Base-by-base conservation (phyloP, 2,888 invertebrate genomes). In the Lydus trimaculatus region DNA sequence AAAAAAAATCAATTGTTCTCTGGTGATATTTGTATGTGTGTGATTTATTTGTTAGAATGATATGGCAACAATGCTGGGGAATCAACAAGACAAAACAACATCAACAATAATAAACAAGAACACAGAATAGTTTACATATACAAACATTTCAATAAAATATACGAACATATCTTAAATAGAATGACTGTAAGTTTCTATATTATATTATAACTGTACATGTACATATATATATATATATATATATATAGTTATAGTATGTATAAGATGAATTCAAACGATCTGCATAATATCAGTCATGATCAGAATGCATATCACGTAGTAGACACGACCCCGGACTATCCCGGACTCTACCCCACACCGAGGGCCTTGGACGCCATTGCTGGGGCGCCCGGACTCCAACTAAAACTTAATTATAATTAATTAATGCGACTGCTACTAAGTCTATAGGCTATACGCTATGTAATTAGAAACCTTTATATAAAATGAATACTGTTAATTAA, bases 401-500 rank as follows among this genome's bases (percentile, higher is more conserved):
- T 91, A 90, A 91, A 91, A 91, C 91, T 91, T 91, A 91, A 91
- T 92, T 91, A 91, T 91, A 91, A 91, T 92, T 91, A 91, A 81
- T 82, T 81, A 82, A 81, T 82, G 80, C 79, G 82, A 81, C 80
- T 80, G 79, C 78, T 80, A 78, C 78, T 79, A 83, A 84, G 84
- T 83, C 83, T 85, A 88, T 84, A 88, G 88, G 88, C 85, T 84
- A 83, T 88, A 84, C 82, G 83, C 84, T 84, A 82, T 84, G 87
- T 87, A 88, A 87, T 88, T 88, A 87, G 87, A 87, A 87, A 87
- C 87, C 87, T 87, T 87, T 87, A 87, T 87, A 86, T 86, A 87
- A 87, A 87, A 87, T 87, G 87, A 88, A 88, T 88, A 87, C 87
- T 85, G 86, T 87, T 87, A 87, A 87, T 88, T 88, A 87, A 87